phyloP scores from a whole-genome alignment of 2,888 invertebrate genomes.

The Mamestra brassicae region DNA sequence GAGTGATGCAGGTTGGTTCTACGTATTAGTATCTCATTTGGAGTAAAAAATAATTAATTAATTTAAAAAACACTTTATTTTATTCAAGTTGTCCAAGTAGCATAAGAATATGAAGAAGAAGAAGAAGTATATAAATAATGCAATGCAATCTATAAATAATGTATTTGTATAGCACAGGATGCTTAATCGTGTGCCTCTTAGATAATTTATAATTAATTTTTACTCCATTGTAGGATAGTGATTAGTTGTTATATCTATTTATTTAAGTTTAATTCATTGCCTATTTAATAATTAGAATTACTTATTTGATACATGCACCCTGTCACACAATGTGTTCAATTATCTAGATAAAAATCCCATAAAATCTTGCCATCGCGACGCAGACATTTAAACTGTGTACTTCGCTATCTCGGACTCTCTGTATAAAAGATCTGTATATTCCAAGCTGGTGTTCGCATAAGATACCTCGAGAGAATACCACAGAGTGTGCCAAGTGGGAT shows the following conservation, averaged over 20 bases:
- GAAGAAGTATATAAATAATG: too few species aligned
- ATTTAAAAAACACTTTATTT: neutral
- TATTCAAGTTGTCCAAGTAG: neutral
- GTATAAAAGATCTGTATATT: slow-evolving; percentile 63
- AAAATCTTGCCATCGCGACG: slow-evolving; percentile 68
- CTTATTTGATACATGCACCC: slow-evolving; percentile 88
- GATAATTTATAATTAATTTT: slow-evolving; percentile 35
- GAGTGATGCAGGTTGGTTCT: slow-evolving; percentile 69
- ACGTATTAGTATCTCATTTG: slow-evolving; percentile 58
- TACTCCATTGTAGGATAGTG: slow-evolving; percentile 52
- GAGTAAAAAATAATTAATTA: slow-evolving; percentile 51
- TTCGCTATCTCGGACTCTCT: slow-evolving; percentile 72
- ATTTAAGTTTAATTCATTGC: slow-evolving; percentile 65
- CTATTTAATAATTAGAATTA: slow-evolving; percentile 73
- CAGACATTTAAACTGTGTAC: slow-evolving; percentile 71
- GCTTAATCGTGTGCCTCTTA: neutral
- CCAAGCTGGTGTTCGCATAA: slow-evolving; percentile 76
- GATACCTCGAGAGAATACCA: slow-evolving; percentile 81
- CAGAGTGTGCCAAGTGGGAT: slow-evolving; percentile 90
- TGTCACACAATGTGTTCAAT: slow-evolving; percentile 88
- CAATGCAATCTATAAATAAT: neutral
- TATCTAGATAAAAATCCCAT: slow-evolving; percentile 62
- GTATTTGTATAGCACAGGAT: neutral
- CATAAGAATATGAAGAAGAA: neutral
- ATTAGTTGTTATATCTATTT: slow-evolving; percentile 67